A percentile compares a stretch with the other conserved stretches of the same genome.
phyloP scores from a whole-genome alignment of 1,140 invertebrate genomes.

The Eufriesea mexicana region DNA sequence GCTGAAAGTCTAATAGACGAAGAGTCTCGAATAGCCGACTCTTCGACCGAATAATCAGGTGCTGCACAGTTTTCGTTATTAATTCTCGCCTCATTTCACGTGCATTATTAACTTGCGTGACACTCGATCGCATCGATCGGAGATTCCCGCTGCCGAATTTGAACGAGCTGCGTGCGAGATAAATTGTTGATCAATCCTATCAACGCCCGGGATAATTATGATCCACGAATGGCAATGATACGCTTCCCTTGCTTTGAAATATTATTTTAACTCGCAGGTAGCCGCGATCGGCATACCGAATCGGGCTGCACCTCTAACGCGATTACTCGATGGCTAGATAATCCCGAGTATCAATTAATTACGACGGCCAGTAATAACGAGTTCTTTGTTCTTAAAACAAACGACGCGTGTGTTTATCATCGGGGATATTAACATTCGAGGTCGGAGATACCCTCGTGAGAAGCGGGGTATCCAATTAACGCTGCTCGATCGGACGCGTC shows the following conservation, averaged over 20 bases:
- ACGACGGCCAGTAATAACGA: fast-evolving
- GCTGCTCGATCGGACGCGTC: no score
- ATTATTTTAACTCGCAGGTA: background rate
- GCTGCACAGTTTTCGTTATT: slow-evolving; percentile 22
- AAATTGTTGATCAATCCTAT: slow-evolving; percentile 41
- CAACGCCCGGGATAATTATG: slow-evolving; percentile 13
- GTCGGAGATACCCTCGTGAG: no score
- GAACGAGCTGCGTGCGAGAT: background rate
- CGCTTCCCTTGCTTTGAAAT: background rate
- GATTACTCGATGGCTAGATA: background rate
- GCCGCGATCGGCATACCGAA: no score
- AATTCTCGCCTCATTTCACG: slow-evolving; percentile 3
- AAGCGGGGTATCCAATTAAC: no score
- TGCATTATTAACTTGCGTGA: slow-evolving; percentile 21
- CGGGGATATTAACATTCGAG: no score
- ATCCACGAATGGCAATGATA: background rate
- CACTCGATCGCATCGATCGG: background rate
- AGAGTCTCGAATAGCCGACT: background rate
- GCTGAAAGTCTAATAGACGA: background rate
- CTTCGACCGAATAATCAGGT: background rate
- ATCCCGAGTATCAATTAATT: background rate
- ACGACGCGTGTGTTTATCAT: no score
- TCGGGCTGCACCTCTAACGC: background rate
- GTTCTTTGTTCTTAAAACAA: background rate
- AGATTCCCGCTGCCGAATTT: background rate